Conservation (phyloP, 2,888 invertebrate genomes). For the Amaurobius ferox region DNA sequence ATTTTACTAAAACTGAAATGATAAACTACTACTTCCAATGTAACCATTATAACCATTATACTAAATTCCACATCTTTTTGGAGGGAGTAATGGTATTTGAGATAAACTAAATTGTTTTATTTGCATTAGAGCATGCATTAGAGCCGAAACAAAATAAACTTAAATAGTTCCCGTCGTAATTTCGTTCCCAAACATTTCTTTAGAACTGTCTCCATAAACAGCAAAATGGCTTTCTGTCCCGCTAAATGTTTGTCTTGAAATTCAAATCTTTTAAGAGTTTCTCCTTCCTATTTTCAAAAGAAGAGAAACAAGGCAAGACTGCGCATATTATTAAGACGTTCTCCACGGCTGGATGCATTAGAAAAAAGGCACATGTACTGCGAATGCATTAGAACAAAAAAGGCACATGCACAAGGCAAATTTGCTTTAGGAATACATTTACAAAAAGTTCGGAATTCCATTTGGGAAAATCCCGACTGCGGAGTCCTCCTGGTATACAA, state of each 20-base stretch:
- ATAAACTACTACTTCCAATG: too few relatives aligned
- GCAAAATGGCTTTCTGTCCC: constrained; percentile 27
- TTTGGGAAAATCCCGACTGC: constrained; percentile 52
- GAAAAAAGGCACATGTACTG: constrained; percentile 42
- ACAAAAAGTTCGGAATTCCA: constrained; percentile 66
- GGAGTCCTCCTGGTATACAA: constrained; percentile 66
- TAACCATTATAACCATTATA: neutral
- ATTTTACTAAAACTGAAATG: too few relatives aligned
- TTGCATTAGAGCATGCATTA: constrained; percentile 11
- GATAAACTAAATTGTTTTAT: neutral
- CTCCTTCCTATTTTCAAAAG: neutral
- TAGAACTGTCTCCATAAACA: neutral
- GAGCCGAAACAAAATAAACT: neutral
- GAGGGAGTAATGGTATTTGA: neutral
- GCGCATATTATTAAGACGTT: constrained; percentile 67
- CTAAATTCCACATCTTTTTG: neutral
- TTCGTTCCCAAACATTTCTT: neutral
- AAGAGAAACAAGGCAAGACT: constrained; percentile 15
- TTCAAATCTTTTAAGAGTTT: constrained; percentile 60
- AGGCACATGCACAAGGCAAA: constrained; percentile 10
- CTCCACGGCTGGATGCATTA: constrained; percentile 58
- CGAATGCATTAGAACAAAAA: constrained; percentile 19
- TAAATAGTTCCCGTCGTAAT: neutral
- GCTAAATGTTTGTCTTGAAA: constrained; percentile 55
- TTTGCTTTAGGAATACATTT: constrained; percentile 63